Evolutionary conservation across 1,140 invertebrate genomes (phyloP), one percentile per base, ranked within the genome.

Genomic region (Bradysia coprophila): DNA sequence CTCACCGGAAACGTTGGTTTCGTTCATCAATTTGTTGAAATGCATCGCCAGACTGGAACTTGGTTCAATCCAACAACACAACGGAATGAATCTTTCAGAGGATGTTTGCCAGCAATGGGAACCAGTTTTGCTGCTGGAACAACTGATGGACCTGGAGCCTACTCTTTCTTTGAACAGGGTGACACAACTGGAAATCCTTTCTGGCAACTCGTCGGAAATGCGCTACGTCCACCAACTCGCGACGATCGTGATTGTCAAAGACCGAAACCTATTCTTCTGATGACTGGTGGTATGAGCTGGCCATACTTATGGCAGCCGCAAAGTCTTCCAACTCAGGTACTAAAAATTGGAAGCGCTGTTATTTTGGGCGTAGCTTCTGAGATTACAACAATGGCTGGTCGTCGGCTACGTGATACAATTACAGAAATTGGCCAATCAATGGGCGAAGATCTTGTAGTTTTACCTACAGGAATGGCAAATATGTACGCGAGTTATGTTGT

Each of bases 111-210:
- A 21, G 82, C 85, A 0, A 81, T 91, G 78, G 87, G 87, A 0
- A 88, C 85, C 62, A 86, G 81, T 55, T 91, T 91, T 63, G 87
- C 84, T 5, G 87, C 86, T 1, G 89, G 89, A 13, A 91, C 87
- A 0, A 91, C 78, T 0, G 89, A 93, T 53, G 88, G 88, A 0
- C 83, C 85, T 0, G 89, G 89, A 1, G 76, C 76, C 8, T 90
- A 89, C 56, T 70, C 83, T 49, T 92, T 92, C 59, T n/a, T n/a
- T n/a, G 70, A 67, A 21, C 81, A 85, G 56, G 80, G 78, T 1
- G 76, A 73, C 2, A 76, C 67, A 2, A 70, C 69, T 0, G 57
- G 65, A 13, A 85, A 83, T 61, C 68, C 72, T 0, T 66, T 86
- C 18, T 86, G 81, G 81, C 75, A 84, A 51, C 52, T 68, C 0